Evolutionary conservation across 2,888 invertebrate species (phyloP).

Genomic region (Nephrotoma flavescens): DNA sequence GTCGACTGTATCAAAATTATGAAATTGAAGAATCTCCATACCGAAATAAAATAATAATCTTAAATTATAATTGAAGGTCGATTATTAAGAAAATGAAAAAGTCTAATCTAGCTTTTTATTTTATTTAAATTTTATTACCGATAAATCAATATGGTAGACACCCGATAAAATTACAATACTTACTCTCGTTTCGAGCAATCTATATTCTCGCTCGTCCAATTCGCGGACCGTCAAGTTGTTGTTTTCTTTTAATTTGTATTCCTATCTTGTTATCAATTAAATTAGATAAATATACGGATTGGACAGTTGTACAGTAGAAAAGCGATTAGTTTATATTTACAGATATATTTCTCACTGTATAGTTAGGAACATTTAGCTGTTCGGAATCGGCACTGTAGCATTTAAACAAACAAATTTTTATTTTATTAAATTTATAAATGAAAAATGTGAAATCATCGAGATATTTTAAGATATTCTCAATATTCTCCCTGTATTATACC

Average conservation of each 20-base stretch:
- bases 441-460: slow-evolving; percentile 6
- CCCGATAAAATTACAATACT: neutral
- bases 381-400: neutral
- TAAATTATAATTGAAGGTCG: neutral
- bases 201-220: neutral
- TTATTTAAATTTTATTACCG: neutral
- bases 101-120: neutral
- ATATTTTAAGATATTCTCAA: slow-evolving; percentile 6
- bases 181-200: neutral
- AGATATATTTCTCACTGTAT: neutral
- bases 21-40: neutral
- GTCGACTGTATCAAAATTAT: neutral
- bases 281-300: neutral
- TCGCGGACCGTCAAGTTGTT: neutral
- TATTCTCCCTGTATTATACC: neutral
- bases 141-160: neutral
- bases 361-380: neutral
- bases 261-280: neutral
- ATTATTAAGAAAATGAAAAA: neutral
- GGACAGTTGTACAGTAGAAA: neutral
- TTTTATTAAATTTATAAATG: neutral
- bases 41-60: neutral
- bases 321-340: neutral
- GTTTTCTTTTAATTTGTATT: neutral
- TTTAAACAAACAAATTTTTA: neutral